Evolutionary conservation across 2,797 vertebrate species (phyloP).

Genomic region (Sebastolobus altivelis): DNA sequence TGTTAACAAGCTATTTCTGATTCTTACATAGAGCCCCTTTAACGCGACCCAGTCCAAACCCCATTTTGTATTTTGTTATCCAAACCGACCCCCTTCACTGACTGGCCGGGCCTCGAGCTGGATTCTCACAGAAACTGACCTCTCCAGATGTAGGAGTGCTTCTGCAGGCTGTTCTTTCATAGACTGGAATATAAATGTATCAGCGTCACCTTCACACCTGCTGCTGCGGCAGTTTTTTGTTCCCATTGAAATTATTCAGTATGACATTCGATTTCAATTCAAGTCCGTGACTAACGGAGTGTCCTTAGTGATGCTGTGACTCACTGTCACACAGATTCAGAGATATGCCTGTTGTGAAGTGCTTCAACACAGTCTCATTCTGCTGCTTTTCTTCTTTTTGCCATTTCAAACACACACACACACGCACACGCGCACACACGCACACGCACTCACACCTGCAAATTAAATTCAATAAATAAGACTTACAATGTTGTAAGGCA

Average conservation of each 20-base stretch:
- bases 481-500: slow-evolving; percentile 92
- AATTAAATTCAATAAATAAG: slow-evolving; percentile 93
- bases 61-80: accelerated
- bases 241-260: slow-evolving; percentile 31
- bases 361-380: slow-evolving; percentile 76
- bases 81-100: background rate
- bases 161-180: slow-evolving; percentile 1
- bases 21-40: accelerated
- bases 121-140: background rate
- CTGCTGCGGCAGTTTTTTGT: slow-evolving; percentile 21
- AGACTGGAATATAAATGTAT: background rate
- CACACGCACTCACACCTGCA: slow-evolving; percentile 80
- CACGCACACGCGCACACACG: slow-evolving; percentile 27
- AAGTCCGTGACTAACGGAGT: slow-evolving; percentile 18
- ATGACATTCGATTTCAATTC: slow-evolving; percentile 33
- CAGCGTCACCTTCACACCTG: background rate
- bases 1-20: no score
- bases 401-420: slow-evolving; percentile 44
- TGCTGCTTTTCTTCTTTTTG: slow-evolving; percentile 16
- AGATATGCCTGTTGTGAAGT: slow-evolving; percentile 66
- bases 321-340: slow-evolving; percentile 31
- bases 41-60: background rate
- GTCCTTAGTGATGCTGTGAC: slow-evolving; percentile 11
- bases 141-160: background rate
- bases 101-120: background rate